Evolutionary conservation across 2,888 invertebrate genomes (phyloP).

Genomic region (Zygogramma bicolorata): DNA sequence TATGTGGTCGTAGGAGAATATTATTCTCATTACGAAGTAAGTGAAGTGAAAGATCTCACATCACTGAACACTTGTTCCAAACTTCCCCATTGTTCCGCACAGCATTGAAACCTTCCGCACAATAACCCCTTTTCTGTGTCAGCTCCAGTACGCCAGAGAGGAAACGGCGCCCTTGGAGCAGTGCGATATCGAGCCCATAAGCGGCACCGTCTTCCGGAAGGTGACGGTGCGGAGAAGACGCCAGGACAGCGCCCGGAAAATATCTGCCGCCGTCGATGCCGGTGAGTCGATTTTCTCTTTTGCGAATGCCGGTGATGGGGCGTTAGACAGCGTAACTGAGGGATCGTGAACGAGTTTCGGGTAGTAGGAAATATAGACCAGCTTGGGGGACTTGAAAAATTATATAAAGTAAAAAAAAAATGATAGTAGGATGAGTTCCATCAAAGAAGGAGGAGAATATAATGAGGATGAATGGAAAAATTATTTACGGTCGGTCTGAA

Average conservation of each 20-base stretch:
- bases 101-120: background rate
- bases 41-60: too few relatives aligned
- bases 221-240: slow-evolving; percentile 74
- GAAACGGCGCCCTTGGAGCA: slow-evolving; percentile 56
- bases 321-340: background rate
- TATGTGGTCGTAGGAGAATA: too few relatives aligned
- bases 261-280: slow-evolving; percentile 63
- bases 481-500: too few relatives aligned
- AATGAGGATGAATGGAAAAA: too few relatives aligned
- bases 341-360: too few relatives aligned
- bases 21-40: too few relatives aligned
- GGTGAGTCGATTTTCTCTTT: slow-evolving; percentile 57
- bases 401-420: too few relatives aligned
- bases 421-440: too few relatives aligned
- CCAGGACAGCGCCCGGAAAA: slow-evolving; percentile 65
- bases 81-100: background rate
- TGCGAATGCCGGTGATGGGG: background rate
- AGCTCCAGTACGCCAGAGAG: slow-evolving; percentile 50
- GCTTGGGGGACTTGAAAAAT: too few relatives aligned
- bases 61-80: too few relatives aligned
- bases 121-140: slow-evolving; percentile 17
- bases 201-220: slow-evolving; percentile 75
- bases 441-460: too few relatives aligned
- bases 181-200: slow-evolving; percentile 70
- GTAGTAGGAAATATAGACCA: too few relatives aligned